Evolutionary conservation across 2,888 invertebrate genomes (phyloP).

Genomic region (Macrophya annulata): DNA sequence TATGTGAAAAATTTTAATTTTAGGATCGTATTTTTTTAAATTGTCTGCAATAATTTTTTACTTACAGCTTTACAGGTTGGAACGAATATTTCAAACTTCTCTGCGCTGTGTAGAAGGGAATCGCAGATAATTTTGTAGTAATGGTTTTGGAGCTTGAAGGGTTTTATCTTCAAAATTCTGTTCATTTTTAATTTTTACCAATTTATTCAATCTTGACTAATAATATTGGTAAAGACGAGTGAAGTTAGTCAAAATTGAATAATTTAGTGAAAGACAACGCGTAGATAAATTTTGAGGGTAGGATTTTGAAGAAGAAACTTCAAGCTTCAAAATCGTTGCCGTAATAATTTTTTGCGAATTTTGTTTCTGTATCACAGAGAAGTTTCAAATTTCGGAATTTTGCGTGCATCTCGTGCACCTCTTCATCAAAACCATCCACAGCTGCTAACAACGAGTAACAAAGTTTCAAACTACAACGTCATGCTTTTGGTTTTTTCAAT

Average conservation of each 20-base stretch:
- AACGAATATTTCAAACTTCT: neutral
- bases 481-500: too few relatives aligned
- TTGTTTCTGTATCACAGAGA: constrained; percentile 64
- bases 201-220: neutral
- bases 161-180: neutral
- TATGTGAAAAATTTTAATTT: neutral
- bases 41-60: neutral
- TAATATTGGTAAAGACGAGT: too few relatives aligned
- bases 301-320: constrained; percentile 20
- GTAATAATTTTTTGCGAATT: neutral
- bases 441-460: too few relatives aligned
- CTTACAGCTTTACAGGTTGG: neutral
- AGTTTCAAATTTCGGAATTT: constrained; percentile 62
- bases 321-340: too few relatives aligned
- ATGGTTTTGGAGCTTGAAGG: too few relatives aligned
- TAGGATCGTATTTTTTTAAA: neutral
- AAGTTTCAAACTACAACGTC: too few relatives aligned
- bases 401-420: neutral
- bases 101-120: neutral
- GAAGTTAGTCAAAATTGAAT: too few relatives aligned
- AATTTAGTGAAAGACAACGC: neutral
- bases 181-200: neutral
- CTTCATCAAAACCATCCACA: neutral
- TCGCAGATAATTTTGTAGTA: neutral
- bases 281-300: constrained; percentile 25